Conservation (phyloP, 2,888 invertebrate genomes). For the Standfussiana lucernea region DNA sequence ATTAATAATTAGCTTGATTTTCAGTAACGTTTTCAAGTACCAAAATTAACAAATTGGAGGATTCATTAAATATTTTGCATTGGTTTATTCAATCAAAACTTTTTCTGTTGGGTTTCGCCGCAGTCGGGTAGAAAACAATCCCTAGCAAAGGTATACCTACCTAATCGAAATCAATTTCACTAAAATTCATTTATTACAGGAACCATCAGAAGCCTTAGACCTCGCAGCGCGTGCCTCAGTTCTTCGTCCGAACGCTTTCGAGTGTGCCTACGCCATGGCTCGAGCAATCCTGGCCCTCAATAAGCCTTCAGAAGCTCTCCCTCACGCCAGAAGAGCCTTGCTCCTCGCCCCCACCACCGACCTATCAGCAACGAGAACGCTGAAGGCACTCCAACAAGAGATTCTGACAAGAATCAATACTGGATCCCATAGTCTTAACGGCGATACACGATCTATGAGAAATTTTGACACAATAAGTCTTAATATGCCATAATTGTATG, state of each 20-base stretch:
- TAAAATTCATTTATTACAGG: slow-evolving; percentile 88
- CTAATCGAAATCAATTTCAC: background rate
- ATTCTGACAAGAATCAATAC: slow-evolving; percentile 90
- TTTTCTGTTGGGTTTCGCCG: background rate
- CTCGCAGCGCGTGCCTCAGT: slow-evolving; percentile 96
- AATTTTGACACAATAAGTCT: slow-evolving; percentile 89
- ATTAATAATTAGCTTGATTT: background rate
- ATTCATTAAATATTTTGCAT: background rate
- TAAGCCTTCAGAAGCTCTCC: slow-evolving; percentile 94
- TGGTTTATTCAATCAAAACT: background rate
- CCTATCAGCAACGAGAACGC: slow-evolving; percentile 93
- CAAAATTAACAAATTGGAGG: background rate
- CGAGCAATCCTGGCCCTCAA: slow-evolving; percentile 95
- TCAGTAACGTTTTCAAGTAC: background rate
- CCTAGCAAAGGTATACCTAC: background rate
- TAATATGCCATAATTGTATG: slow-evolving; percentile 82
- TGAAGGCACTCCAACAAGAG: slow-evolving; percentile 94
- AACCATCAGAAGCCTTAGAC: slow-evolving; percentile 96
- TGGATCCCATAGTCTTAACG: slow-evolving; percentile 83
- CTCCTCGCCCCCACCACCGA: slow-evolving; percentile 93
- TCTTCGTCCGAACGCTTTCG: slow-evolving; percentile 96
- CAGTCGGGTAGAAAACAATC: background rate
- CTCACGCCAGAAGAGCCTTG: slow-evolving; percentile 95
- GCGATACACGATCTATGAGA: slow-evolving; percentile 84
- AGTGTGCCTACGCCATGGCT: slow-evolving; percentile 97